Evolutionary conservation across 2,888 invertebrate species (phyloP).

Genomic region (Dryadula phaetusa): DNA sequence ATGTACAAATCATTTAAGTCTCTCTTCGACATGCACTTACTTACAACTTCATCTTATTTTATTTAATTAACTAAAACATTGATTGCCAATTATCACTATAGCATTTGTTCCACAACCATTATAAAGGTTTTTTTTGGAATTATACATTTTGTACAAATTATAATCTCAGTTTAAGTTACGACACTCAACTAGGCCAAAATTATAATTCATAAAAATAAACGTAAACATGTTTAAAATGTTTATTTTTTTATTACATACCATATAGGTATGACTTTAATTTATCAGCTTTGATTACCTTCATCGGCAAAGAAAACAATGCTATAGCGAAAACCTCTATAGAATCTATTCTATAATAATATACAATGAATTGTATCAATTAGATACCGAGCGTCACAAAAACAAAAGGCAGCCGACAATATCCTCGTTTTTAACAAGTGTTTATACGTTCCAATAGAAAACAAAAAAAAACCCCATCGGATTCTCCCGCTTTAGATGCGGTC

Average conservation of each 20-base stretch:
- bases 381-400: conserved; percentile 38
- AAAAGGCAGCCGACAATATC: conserved; percentile 41
- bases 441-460: conserved; percentile 41
- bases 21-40: neutral
- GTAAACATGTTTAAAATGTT: too few species aligned
- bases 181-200: too few species aligned
- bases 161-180: too few species aligned
- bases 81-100: neutral
- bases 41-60: neutral
- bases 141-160: too few species aligned
- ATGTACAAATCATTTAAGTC: neutral
- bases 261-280: too few species aligned
- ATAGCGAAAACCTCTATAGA: conserved; percentile 33
- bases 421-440: conserved; percentile 39
- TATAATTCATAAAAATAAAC: too few species aligned
- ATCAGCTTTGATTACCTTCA: neutral
- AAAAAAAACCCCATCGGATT: conserved; percentile 65
- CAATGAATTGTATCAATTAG: conserved; percentile 7
- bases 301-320: neutral
- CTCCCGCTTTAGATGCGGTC: conserved; percentile 61
- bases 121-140: too few species aligned
- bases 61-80: neutral
- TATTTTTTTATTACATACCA: too few species aligned
- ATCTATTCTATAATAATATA: neutral
- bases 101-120: neutral